Evolutionary conservation across 2,797 vertebrate genomes (phyloP), one percentile per base, ranked within the genome.

Genomic region (Ceyx erithaca): DNA sequence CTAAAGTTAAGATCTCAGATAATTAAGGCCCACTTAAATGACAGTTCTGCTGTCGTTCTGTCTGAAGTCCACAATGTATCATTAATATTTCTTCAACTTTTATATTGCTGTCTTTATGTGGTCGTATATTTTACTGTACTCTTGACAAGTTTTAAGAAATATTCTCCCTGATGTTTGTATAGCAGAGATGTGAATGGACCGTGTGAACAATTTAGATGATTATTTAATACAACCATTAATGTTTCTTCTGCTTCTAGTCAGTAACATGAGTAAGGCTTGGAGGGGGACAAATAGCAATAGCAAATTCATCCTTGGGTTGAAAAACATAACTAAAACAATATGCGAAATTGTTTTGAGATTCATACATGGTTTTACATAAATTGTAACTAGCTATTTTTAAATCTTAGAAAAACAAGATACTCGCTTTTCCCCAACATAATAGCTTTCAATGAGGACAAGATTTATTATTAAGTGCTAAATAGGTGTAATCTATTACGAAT

Each of bases 271-370:
- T 59, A 76, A 66, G 25, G 4, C 6, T 78, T 93, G 28, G 6
- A 58, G 15, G 76, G 12, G 13, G 25, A 82, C 12, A 76, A 63
- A 48, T 20, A 4, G n/a, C 2, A 67, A 48, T 5, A 40, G 40
- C 7, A 78, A 75, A 57, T 21, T 31, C 26, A 16, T 5, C 66
- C 1, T 26, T 17, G 14, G 14, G 14, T 45, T 61, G 15, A 52
- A 5, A 90, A 88, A 45, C 12, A 28, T 76, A 25, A 48, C 11
- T 61, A 52, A 89, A 87, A 4, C 2, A 1, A 6, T 43, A 25
- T 2, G 3, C 18, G 0, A 0, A 31, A 4, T 45, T 63, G 18
- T 30, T 73, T 55, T 69, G 43, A 66, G 21, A 72, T 59, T n/a
- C 3, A 19, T 64, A 41, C 0, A 0, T 18, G 5, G 5, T 40